Evolutionary conservation across 2,888 invertebrate genomes (phyloP), one percentile per base, ranked within the genome.

Genomic region (Sipunculus nudus): DNA sequence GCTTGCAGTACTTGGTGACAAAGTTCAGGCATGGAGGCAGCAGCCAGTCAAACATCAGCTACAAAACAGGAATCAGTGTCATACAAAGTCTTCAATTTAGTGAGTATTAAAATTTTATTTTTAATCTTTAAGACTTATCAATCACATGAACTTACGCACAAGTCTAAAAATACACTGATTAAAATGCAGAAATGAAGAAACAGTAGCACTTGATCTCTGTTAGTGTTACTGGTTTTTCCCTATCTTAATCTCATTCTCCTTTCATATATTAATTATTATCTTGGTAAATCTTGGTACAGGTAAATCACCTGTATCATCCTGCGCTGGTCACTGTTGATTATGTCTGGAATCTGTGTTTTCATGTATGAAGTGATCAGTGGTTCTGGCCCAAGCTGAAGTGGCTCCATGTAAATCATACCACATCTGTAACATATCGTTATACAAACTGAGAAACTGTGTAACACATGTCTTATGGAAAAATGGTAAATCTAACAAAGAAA

Each of bases 331-430:
- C 57, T 57, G 40, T 70, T 78, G 3, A 82, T 64, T 58, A 70
- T 71, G 6, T 77, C 77, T 16, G 81, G 80, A 23, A 83, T 67
- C 35, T 67, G 63, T 25, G 71, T 72, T 13, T 68, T 63, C 75
- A 82, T 73, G 82, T 82, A 84, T 5, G 79, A 79, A 21, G 71
- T 70, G 38, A 83, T 70, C 21, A 84, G 69, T 16, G 82, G 79
- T 43, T 78, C 67, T 76, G 77, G 78, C 48, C 82, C 79, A 4
- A 83, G 71, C 68, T 81, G 81, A 25, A 76, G 66, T 1, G 83
- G 79, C 58, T 84, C 82, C 78, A 83, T 75, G 71, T 83, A 83
- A 55, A 83, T 83, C 83, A 83, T 83, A n/a, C 83, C 83, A 74
- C 82, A 83, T 62, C 82, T 81, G 62, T 1, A 58, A 41, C n/a